Conservation (phyloP, 2,113 vertebrate species). For the Ailurus styani region DNA sequence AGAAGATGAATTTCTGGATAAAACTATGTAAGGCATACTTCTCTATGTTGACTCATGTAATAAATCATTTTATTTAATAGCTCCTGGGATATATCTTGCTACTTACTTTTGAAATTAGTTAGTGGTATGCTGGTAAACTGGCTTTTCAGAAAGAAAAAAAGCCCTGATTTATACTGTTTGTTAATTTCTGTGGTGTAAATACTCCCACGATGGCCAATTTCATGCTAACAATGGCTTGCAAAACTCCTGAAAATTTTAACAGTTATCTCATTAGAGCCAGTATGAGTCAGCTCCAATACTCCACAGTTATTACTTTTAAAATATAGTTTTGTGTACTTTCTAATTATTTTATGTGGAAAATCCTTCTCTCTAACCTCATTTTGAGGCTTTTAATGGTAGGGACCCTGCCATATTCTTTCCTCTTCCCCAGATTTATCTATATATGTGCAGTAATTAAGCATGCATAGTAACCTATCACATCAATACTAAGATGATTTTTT, state of each 20-base stretch:
- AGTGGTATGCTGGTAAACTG: not conserved
- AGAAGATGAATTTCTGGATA: not conserved
- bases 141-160: not conserved
- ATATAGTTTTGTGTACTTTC: not conserved
- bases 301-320: not conserved
- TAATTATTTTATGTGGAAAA: not conserved
- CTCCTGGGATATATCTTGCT: not conserved
- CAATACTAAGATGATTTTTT: not conserved
- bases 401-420: not conserved
- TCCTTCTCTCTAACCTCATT: not conserved
- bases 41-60: not conserved
- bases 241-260: not conserved
- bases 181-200: not conserved
- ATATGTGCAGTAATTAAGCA: not conserved
- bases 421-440: not conserved
- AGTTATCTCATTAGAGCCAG: not conserved
- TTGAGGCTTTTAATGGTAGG: not conserved
- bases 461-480: not conserved
- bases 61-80: not conserved
- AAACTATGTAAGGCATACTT: not conserved
- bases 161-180: not conserved
- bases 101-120: slow-evolving; percentile 9
- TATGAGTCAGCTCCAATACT: not conserved
- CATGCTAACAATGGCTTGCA: not conserved
- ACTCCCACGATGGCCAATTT: not conserved